Base-by-base conservation (phyloP, 2,113 vertebrate genomes). In the Microtus oregoni region DNA sequence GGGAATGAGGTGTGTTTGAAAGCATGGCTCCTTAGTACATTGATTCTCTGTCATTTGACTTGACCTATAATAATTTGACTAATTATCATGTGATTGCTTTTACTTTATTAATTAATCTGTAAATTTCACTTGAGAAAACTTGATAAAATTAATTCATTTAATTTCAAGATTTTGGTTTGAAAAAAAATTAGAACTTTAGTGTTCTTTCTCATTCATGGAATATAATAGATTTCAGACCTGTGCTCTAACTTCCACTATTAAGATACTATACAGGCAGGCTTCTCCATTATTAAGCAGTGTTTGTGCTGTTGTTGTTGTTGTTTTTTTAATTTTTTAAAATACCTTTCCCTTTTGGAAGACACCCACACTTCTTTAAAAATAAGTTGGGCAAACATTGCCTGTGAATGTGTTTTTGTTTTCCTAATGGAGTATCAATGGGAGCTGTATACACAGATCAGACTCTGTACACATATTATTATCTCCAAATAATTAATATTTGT, bases 401-500 rank as follows among this genome's bases (percentile, higher is more conserved):
- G 90, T 96, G 96, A 93, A 89, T 96, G 95, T 98, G 96, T 98
- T 97, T 98, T 98, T 97, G 94, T 98, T 97, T 97, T 97, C 93
- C 93, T 98, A 97, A 98, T 97, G 89, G 89, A 96, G 89, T 94
- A 96, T 98, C 97, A 97, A 96, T 97, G 89, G 96, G 90, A 96
- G 95, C 86, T 98, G 97, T 97, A 98, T 92, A 98, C 96, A 96
- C 95, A 97, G 92, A 97, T 97, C 97, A 97, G 86, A 88, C 55
- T 65, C 68, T 94, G 68, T 95, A 97, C 92, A 97, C 97, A 97
- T 97, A 94, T 97, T 98, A 97, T 98, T 97, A 97, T 97, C 97
- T 97, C 94, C 75, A 97, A 97, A 97, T 97, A 97, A 97, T 98
- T 98, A 98, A 97, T 97, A 98, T 98, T 97, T 97, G 97, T 97